A percentile compares a stretch with the other conserved stretches of the same genome.
These are phyloP conservation scores for Apogon talboti DNA, from an alignment of 2,797 vertebrate genomes.

Conservation along the genomic window DNA sequence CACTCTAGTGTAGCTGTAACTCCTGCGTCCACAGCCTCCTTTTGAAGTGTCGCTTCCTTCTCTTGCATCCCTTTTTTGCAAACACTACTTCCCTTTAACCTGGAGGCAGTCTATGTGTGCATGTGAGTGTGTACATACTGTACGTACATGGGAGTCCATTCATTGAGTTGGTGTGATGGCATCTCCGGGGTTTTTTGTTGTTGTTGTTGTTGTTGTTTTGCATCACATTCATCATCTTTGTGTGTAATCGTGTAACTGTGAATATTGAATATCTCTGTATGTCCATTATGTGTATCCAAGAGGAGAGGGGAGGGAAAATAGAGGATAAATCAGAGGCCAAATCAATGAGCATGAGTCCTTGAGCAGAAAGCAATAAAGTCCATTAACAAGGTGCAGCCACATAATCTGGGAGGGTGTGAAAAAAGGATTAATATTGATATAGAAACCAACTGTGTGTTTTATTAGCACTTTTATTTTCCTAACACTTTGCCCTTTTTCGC, in stretches of 20 bases:
- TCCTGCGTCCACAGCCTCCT: constrained; percentile 33
- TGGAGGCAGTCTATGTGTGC: constrained; percentile 20
- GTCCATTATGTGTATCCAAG: constrained; percentile 46
- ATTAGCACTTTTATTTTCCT: constrained; percentile 69
- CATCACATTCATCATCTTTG: constrained; percentile 31
- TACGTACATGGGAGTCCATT: not conserved
- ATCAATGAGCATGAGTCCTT: constrained; percentile 72
- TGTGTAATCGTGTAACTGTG: constrained; percentile 53
- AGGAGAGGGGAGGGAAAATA: constrained; percentile 31
- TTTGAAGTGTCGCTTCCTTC: constrained; percentile 60
- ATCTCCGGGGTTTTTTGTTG: not conserved
- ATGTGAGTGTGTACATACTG: not conserved
- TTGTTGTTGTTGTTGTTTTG: not conserved
- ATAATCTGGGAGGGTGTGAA: constrained; percentile 50
- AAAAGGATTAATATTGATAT: constrained; percentile 60
- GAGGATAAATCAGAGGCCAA: constrained; percentile 65
- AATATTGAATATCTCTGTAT: constrained; percentile 45
- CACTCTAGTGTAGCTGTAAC: constrained; percentile 41
- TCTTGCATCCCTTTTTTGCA: constrained; percentile 22
- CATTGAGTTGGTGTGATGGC: not conserved
- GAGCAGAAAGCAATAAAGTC: constrained; percentile 76
- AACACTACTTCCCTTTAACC: constrained; percentile 62
- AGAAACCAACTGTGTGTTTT: constrained; percentile 63
- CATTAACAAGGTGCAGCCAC: constrained; percentile 75
- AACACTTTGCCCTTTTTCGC: constrained; percentile 54